These are phyloP conservation scores for Corythaixoides concolor DNA, from an alignment of 2,113 vertebrate genomes.

Conservation along the genomic window DNA sequence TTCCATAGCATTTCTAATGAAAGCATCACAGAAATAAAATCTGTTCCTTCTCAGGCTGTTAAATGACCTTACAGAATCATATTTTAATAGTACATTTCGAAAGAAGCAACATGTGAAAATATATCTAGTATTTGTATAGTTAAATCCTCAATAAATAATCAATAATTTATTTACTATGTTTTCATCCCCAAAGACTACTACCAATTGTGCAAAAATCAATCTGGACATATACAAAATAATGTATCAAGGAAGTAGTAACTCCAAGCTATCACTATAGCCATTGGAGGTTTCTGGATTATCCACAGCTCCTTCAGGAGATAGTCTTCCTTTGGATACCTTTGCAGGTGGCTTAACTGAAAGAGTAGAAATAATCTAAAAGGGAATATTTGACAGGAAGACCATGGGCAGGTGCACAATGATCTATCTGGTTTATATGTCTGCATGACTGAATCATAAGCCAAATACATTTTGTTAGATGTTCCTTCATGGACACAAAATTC, in stretches of 20 bases:
- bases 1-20: neutral
- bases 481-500: neutral
- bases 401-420: neutral
- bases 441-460: neutral
- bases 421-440: neutral
- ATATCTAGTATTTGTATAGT: neutral
- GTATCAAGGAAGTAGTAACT: neutral
- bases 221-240: neutral
- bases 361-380: neutral
- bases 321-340: neutral
- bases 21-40: neutral
- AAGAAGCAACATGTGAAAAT: neutral
- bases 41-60: neutral
- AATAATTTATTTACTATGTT: neutral
- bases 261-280: neutral
- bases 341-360: neutral
- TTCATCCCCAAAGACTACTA: neutral
- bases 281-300: neutral
- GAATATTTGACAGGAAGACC: neutral
- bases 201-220: neutral
- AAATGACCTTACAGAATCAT: neutral
- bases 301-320: neutral
- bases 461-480: neutral
- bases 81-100: neutral
- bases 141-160: neutral